Base-by-base conservation (phyloP, 2,888 invertebrate species). In the Embidobia sp. region DNA sequence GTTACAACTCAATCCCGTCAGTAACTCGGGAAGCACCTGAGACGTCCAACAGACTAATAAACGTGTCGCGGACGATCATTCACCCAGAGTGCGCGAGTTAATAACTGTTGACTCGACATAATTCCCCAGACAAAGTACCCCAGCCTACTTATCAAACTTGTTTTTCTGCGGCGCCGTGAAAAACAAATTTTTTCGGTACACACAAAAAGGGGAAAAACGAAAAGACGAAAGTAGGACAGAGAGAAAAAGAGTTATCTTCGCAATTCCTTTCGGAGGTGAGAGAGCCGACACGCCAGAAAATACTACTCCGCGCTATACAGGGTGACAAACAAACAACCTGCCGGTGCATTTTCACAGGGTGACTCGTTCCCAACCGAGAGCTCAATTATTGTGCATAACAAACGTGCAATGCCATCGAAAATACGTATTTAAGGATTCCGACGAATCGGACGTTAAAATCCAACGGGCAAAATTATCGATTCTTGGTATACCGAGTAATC, bases 51-150 rank as follows among this genome's bases (percentile, higher is more conserved):
- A 51, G 42, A 59, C 70, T 70, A 70, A 70, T 63, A 72, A 72
- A 72, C 72, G 63, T 63, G 61, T 53, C 55, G 72, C 72, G 72
- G 72, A 55, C 72, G 53, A 72, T 72, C 61, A 72, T 61, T 72
- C 61, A 63, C 53, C 53, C 48, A 35, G 26, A 53, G 51, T 31
- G 61, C 61, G 49, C 53, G 61, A 61, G 72, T 72, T 72, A 72
- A 72, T 72, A 72, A 72, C 72, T 72, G 72, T 72, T 72, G 63
- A 63, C 72, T 72, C 72, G 63, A 72, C 72, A 72, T 72, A 72
- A 72, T 72, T 72, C 48, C 22, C 55, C 48, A 55, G 61, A 61
- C 70, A 70, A 70, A 61, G 61, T 61, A 33, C 18, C 48, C 57
- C 27, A 70, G 61, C 44, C 70, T 72, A 63, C 61, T 72, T 72